A percentile compares a stretch with the other conserved stretches of the same genome.
These are phyloP conservation scores for Euproctis similis DNA, from an alignment of 2,888 invertebrate genomes.

Conservation along the genomic window DNA sequence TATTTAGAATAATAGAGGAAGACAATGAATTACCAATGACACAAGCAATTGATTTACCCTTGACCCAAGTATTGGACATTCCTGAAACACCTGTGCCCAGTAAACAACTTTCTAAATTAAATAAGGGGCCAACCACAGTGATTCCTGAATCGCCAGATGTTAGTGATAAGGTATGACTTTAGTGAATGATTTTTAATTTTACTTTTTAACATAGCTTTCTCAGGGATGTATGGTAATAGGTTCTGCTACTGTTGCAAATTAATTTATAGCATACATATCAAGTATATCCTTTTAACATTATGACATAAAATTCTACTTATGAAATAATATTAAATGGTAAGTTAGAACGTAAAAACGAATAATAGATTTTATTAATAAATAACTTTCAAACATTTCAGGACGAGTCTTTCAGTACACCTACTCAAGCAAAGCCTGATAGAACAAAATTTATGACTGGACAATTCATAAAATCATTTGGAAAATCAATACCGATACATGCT, in stretches of 20 bases:
- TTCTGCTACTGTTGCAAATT: no score
- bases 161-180: constrained; percentile 48
- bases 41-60: constrained; percentile 45
- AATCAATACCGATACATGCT: constrained; percentile 41
- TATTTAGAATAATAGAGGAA: constrained; percentile 53
- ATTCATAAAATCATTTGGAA: constrained; percentile 43
- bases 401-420: constrained; percentile 50
- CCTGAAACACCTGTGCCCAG: constrained; percentile 49
- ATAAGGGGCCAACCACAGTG: constrained; percentile 31
- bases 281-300: no score
- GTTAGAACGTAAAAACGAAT: no score
- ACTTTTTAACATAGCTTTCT: no score
- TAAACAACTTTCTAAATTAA: constrained; percentile 33
- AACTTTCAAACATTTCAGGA: constrained; percentile 37
- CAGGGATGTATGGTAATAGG: no score
- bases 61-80: constrained; percentile 58
- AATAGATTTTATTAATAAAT: neutral
- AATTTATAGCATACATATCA: no score
- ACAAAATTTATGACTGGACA: constrained; percentile 37
- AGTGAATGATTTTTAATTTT: no score
- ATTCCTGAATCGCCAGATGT: constrained; percentile 65
- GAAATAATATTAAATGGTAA: no score
- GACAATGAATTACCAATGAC: constrained; percentile 56
- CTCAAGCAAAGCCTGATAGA: constrained; percentile 36
- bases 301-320: no score